Percentiles rank a stretch among this genome's conserved stretches.
Evolutionary conservation across 2,113 vertebrate genomes (phyloP).

Genomic region (Dipodomys stephensi): DNA sequence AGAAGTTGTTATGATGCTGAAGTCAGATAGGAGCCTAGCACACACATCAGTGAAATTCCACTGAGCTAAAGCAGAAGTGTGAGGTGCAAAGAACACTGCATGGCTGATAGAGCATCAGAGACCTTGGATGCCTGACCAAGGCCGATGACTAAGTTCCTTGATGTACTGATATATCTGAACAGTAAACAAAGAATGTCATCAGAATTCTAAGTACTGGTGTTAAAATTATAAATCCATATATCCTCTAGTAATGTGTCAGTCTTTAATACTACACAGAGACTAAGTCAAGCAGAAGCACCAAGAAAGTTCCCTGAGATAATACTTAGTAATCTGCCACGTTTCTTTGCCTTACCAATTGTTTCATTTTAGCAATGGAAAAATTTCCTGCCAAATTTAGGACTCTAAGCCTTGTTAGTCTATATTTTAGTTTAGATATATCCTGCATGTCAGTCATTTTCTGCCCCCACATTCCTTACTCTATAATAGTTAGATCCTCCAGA

Average conservation of each 20-base stretch:
- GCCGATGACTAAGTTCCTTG: neutral
- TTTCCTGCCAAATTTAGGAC: neutral
- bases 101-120: neutral
- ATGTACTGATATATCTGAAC: neutral
- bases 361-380: neutral
- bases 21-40: neutral
- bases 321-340: neutral
- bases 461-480: neutral
- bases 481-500: neutral
- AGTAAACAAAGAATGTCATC: neutral
- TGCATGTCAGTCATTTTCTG: neutral
- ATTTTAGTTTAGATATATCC: neutral
- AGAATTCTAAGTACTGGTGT: neutral
- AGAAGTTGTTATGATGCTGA: conserved; percentile 23
- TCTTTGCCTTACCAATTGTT: neutral
- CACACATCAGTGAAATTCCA: neutral
- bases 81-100: neutral
- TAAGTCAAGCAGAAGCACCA: neutral
- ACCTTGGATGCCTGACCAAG: neutral
- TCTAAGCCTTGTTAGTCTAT: neutral
- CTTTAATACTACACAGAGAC: neutral
- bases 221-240: neutral
- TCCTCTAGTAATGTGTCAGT: accelerated
- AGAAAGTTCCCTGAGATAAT: neutral
- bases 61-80: neutral